Conservation (phyloP, 2,797 vertebrate genomes). For the Cuculus canorus region DNA sequence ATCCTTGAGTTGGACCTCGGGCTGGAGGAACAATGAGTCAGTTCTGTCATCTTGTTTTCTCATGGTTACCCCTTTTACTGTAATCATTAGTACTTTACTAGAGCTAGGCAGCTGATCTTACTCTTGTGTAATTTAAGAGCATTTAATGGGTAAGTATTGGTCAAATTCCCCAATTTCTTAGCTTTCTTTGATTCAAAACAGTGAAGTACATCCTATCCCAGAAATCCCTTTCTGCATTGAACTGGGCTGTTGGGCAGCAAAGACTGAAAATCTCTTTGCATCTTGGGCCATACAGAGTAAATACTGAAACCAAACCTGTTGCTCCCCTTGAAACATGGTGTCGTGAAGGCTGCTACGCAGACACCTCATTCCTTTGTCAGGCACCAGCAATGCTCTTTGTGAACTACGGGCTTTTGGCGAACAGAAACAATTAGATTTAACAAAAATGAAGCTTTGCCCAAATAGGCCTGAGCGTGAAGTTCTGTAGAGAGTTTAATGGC, state of each 20-base stretch:
- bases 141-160: conserved; percentile 42
- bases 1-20: not conserved
- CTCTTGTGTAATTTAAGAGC: not conserved
- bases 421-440: not conserved
- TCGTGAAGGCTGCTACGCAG: not conserved
- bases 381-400: not conserved
- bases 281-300: not conserved
- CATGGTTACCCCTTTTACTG: not conserved
- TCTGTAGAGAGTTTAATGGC: not conserved
- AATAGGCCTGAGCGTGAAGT: not conserved
- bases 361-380: not conserved
- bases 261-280: not conserved
- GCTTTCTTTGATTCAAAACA: not conserved
- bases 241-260: not conserved
- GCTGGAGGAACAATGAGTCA: not conserved
- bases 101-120: not conserved
- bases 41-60: not conserved
- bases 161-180: not conserved
- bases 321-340: accelerated
- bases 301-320: not conserved
- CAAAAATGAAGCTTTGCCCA: not conserved
- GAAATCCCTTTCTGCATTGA: not conserved
- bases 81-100: not conserved
- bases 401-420: not conserved
- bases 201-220: not conserved